Evolutionary conservation across 2,113 vertebrate species (phyloP).

Genomic region (Bettongia penicillata): DNA sequence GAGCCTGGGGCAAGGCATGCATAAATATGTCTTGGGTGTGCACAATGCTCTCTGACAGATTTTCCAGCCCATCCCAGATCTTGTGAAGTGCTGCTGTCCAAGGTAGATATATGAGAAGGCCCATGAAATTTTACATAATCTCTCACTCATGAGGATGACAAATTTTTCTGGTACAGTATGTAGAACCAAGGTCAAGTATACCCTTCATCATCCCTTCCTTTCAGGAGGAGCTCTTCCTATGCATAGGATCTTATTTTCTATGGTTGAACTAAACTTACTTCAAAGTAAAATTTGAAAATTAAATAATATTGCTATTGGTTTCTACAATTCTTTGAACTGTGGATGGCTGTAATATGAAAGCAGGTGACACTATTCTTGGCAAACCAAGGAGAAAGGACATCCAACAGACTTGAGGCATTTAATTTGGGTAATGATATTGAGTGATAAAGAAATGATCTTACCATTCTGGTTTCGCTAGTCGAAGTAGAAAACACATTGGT

Average conservation of each 20-base stretch:
- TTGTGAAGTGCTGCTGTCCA: background rate
- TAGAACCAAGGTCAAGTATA: background rate
- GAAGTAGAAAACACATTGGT: background rate
- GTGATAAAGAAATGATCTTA: background rate
- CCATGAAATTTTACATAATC: background rate
- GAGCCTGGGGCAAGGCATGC: background rate
- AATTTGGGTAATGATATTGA: accelerated
- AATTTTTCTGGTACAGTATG: background rate
- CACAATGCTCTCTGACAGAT: background rate
- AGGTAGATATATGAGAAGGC: background rate
- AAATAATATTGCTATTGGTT: background rate
- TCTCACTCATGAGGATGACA: background rate
- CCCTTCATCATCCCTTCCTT: background rate
- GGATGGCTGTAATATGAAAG: background rate
- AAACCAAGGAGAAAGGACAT: background rate
- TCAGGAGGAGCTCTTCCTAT: background rate
- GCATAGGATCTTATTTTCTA: background rate
- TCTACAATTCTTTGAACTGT: background rate
- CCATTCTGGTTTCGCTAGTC: constrained; percentile 45
- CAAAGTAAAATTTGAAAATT: background rate
- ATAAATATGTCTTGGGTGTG: background rate
- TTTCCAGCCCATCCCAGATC: background rate
- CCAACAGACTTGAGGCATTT: background rate
- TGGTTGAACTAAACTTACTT: background rate
- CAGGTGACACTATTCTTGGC: background rate